Evolutionary conservation across 2,888 invertebrate genomes (phyloP).

Genomic region (Epirrita christyi): DNA sequence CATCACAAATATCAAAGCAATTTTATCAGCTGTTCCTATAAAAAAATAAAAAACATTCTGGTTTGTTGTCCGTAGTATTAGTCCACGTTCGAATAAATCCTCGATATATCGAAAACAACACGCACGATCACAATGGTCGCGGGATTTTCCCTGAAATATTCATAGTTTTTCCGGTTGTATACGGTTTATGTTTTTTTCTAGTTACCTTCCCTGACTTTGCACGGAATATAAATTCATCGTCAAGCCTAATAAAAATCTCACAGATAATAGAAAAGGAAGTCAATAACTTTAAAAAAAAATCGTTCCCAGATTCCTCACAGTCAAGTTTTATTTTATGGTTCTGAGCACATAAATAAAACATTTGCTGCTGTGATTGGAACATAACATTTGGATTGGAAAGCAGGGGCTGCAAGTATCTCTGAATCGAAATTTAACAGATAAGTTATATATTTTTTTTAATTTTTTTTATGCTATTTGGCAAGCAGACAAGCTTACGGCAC

Average conservation of each 20-base stretch:
- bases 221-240: not conserved
- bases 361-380: no score
- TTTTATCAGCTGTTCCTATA: slow-evolving; percentile 1
- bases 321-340: no score
- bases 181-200: slow-evolving; percentile 23
- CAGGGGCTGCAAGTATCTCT: no score
- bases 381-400: no score
- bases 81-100: slow-evolving; percentile 26
- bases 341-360: no score
- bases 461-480: no score
- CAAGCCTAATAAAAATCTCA: not conserved
- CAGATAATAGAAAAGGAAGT: no score
- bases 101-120: slow-evolving; percentile 25
- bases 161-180: slow-evolving; percentile 35
- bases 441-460: no score
- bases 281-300: no score
- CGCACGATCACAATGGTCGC: slow-evolving; percentile 21
- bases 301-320: not conserved
- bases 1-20: not conserved
- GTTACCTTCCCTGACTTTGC: not conserved
- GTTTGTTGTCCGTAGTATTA: slow-evolving; percentile 21
- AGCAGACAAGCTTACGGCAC: no score
- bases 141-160: slow-evolving; percentile 39
- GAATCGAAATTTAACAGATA: no score
- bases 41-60: slow-evolving; percentile 3